A percentile compares a stretch with the other conserved stretches of the same genome.
Conservation (phyloP, 2,888 invertebrate genomes). For the Antheraea yamamai region DNA sequence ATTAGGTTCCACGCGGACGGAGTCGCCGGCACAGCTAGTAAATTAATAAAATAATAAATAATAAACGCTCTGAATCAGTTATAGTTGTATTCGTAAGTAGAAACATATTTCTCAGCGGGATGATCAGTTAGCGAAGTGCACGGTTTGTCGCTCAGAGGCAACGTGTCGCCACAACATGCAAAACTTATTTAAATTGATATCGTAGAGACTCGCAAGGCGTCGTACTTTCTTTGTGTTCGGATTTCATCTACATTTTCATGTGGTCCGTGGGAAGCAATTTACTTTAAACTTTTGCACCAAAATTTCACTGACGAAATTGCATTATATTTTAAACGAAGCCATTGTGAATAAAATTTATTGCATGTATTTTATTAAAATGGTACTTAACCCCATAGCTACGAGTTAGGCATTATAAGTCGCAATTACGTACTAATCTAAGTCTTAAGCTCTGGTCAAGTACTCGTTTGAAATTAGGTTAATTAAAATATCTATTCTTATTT, state of each 20-base stretch:
- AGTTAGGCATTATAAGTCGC: too few species aligned
- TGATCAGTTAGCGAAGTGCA: conserved; percentile 29
- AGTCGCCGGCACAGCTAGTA: too few species aligned
- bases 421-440: too few species aligned
- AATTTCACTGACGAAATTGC: neutral
- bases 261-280: conserved; percentile 32
- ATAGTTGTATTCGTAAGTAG: conserved; percentile 14
- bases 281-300: conserved; percentile 29
- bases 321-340: too few species aligned
- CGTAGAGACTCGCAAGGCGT: conserved; percentile 20
- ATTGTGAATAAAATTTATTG: too few species aligned
- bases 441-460: too few species aligned
- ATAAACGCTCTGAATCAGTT: neutral
- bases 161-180: conserved; percentile 20
- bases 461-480: neutral
- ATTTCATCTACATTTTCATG: conserved; percentile 33
- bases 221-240: conserved; percentile 28
- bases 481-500: neutral
- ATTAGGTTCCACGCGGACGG: too few species aligned
- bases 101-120: conserved; percentile 29
- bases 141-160: conserved; percentile 26
- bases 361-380: too few species aligned
- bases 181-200: conserved; percentile 28
- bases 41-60: neutral
- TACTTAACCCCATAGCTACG: too few species aligned